These are phyloP conservation scores for Eubasilissa splendida DNA, from an alignment of 2,888 invertebrate species.

Conservation along the genomic window DNA sequence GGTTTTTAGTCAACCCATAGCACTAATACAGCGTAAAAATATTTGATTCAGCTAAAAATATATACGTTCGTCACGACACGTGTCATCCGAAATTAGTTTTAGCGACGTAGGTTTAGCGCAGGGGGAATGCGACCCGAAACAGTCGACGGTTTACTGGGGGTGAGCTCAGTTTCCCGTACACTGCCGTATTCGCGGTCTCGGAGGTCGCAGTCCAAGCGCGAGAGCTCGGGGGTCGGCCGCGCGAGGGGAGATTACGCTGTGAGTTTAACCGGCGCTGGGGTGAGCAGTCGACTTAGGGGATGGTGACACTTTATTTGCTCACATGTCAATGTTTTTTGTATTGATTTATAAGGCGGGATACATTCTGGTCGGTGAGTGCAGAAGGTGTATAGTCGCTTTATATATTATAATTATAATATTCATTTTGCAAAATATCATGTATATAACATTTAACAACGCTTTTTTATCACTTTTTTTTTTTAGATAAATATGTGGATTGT, in stretches of 20 bases:
- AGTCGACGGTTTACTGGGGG: neutral
- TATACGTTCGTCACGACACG: constrained; percentile 1
- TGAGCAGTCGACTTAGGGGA: constrained; percentile 20
- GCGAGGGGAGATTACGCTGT: constrained; percentile 15
- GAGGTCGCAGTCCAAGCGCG: constrained; percentile 11
- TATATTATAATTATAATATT: too few species aligned
- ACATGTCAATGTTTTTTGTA: constrained; percentile 57
- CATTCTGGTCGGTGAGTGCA: too few species aligned
- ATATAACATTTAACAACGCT: too few species aligned
- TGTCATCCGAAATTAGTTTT: constrained; percentile 31
- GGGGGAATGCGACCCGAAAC: constrained; percentile 6
- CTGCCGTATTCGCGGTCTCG: constrained; percentile 12
- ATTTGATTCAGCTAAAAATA: neutral
- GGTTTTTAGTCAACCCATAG: neutral
- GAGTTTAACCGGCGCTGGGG: neutral
- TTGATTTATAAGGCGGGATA: constrained; percentile 53
- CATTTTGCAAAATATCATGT: too few species aligned
- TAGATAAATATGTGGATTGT: too few species aligned
- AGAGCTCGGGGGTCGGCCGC: neutral
- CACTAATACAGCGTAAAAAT: neutral
- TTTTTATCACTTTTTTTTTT: too few species aligned
- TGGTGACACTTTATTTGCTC: constrained; percentile 56
- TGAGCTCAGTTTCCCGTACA: neutral
- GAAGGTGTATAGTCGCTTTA: too few species aligned
- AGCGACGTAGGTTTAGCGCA: neutral